Conservation (phyloP, 2,888 invertebrate species). For the Crepidodera aurea region DNA sequence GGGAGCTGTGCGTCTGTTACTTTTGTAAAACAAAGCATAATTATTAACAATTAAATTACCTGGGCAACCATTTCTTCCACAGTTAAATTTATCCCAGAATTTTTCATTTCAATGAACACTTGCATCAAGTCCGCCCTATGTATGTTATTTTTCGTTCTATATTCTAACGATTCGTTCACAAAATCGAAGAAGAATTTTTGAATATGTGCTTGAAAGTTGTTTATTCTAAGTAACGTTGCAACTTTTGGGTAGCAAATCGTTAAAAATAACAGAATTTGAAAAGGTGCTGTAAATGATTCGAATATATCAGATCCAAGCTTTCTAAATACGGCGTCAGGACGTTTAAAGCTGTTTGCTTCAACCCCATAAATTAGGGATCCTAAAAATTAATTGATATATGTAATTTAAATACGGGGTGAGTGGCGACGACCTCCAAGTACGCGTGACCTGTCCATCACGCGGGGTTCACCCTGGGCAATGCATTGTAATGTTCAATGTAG, state of each 20-base stretch:
- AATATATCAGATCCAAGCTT: slow-evolving; percentile 52
- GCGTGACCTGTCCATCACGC: no score
- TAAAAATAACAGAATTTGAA: slow-evolving; percentile 32
- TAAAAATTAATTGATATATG: slow-evolving; percentile 4
- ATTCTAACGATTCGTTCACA: slow-evolving; percentile 48
- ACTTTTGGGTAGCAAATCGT: slow-evolving; percentile 39
- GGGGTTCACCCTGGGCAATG: no score
- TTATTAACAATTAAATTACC: slow-evolving; percentile 46
- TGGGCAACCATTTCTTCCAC: slow-evolving; percentile 61
- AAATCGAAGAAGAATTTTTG: slow-evolving; percentile 49
- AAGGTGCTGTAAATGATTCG: slow-evolving; percentile 35
- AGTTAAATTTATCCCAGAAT: slow-evolving; percentile 37
- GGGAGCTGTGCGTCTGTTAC: no score
- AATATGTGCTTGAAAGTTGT: slow-evolving; percentile 42
- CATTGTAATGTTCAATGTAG: no score
- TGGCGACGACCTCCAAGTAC: no score
- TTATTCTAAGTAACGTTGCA: slow-evolving; percentile 34
- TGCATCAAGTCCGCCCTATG: slow-evolving; percentile 48
- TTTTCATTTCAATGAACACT: slow-evolving; percentile 45
- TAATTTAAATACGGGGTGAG: neutral
- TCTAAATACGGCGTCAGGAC: slow-evolving; percentile 56
- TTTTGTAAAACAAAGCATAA: no score
- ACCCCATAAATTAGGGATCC: slow-evolving; percentile 66
- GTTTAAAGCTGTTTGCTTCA: slow-evolving; percentile 65
- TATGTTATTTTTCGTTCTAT: slow-evolving; percentile 47